phyloP scores from a whole-genome alignment of 2,797 vertebrate genomes.

The Lagodon rhomboides region DNA sequence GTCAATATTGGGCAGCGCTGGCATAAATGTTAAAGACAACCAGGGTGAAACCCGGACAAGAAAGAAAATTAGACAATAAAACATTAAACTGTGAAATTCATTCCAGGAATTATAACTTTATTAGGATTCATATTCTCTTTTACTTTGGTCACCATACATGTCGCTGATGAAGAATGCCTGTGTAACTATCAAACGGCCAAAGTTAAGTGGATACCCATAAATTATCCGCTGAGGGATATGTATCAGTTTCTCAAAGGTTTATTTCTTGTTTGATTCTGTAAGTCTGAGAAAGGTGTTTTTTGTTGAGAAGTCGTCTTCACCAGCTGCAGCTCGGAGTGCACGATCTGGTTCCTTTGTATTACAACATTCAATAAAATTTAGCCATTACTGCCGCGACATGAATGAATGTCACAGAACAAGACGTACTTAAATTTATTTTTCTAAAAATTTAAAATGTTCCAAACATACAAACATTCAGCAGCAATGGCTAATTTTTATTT shows the following conservation, averaged over 20 bases:
- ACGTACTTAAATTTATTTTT: slow-evolving; percentile 1
- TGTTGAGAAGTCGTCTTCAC: not conserved
- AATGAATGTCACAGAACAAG: slow-evolving; percentile 3
- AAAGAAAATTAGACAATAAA: not conserved
- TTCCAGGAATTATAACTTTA: slow-evolving; percentile 80
- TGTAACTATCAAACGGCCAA: slow-evolving; percentile 48
- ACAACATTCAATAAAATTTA: slow-evolving; percentile 3
- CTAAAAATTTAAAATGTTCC: not conserved
- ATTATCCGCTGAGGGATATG: not conserved
- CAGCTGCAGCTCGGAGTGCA: slow-evolving; percentile 44
- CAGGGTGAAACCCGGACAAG: too few relatives aligned
- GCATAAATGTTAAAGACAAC: too few relatives aligned
- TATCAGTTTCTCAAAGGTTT: slow-evolving; percentile 7
- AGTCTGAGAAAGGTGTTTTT: not conserved
- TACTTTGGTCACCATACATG: slow-evolving; percentile 78
- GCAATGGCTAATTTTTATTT: not conserved
- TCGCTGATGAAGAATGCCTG: slow-evolving; percentile 59
- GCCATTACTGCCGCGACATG: slow-evolving; percentile 1
- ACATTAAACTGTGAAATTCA: slow-evolving; percentile 20
- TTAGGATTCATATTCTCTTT: slow-evolving; percentile 73
- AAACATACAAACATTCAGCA: slow-evolving; percentile 23
- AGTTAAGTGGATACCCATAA: not conserved
- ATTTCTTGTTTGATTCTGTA: not conserved
- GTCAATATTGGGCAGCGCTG: not conserved
- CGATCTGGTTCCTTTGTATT: slow-evolving; percentile 35